Percentiles rank a stretch among this genome's conserved stretches.
These are phyloP conservation scores for Decapterus maruadsi DNA, from an alignment of 2,797 vertebrate genomes.

Conservation along the genomic window DNA sequence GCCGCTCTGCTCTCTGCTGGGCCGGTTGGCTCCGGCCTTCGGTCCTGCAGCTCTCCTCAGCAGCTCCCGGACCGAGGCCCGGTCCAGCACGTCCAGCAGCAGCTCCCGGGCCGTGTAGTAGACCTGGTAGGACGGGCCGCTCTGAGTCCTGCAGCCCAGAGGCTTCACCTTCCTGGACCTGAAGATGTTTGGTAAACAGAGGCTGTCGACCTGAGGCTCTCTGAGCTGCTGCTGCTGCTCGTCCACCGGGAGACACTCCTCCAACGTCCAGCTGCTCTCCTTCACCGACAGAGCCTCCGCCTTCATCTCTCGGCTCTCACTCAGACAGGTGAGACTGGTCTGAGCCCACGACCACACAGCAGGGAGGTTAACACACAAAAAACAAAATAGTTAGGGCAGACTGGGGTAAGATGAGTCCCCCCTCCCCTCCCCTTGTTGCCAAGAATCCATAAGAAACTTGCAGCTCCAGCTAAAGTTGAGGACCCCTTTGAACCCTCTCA, in stretches of 20 bases:
- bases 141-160: constrained; percentile 26
- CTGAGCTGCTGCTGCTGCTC: constrained; percentile 17
- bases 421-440: no score
- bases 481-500: no score
- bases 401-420: no score
- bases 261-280: constrained; percentile 76
- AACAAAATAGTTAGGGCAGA: not conserved
- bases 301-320: constrained; percentile 62
- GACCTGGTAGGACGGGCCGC: constrained; percentile 58
- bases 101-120: constrained; percentile 72
- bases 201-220: constrained; percentile 41
- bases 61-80: constrained; percentile 62
- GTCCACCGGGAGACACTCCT: constrained; percentile 76
- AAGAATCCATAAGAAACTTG: no score
- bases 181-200: constrained; percentile 80
- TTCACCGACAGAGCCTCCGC: constrained; percentile 68
- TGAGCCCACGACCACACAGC: not conserved
- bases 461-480: no score
- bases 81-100: constrained; percentile 73
- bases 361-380: not conserved
- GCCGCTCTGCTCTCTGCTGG: constrained; percentile 50
- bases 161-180: constrained; percentile 70
- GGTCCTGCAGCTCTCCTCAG: constrained; percentile 52
- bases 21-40: constrained; percentile 31
- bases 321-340: not conserved